phyloP scores from a whole-genome alignment of 2,797 vertebrate species.

The Sebastes vulpes region DNA sequence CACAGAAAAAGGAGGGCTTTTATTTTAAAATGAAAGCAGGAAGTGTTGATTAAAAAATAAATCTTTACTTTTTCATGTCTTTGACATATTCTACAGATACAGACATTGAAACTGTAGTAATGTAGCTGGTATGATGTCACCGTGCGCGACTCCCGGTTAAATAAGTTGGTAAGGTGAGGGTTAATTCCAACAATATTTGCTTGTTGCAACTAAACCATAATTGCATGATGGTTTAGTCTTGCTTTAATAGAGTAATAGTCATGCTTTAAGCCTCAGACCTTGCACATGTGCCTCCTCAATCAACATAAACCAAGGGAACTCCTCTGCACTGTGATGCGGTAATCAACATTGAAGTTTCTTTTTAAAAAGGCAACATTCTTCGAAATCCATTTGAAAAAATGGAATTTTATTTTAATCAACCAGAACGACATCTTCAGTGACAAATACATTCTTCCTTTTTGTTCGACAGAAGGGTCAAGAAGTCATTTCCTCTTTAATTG shows the following conservation, averaged over 20 bases:
- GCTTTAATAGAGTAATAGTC: no score
- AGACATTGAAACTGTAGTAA: no score
- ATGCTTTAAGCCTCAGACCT: no score
- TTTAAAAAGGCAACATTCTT: background rate
- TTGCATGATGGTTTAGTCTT: background rate
- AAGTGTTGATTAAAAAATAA: no score
- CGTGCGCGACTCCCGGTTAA: no score
- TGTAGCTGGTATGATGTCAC: no score
- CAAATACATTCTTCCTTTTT: background rate
- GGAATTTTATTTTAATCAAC: constrained; percentile 1
- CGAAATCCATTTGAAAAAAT: background rate
- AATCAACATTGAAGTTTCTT: background rate
- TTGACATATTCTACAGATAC: no score
- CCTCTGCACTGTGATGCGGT: background rate
- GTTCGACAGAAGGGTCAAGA: background rate
- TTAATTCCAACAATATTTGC: background rate
- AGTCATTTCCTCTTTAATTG: background rate
- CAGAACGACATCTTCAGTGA: background rate
- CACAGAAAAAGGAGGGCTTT: background rate
- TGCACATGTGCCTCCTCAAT: background rate
- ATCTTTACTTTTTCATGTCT: no score
- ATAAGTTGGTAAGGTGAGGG: no score
- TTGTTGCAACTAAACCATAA: background rate
- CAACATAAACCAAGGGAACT: background rate
- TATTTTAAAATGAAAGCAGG: no score